These are phyloP conservation scores for Oligia fasciuncula DNA, from an alignment of 2,888 invertebrate genomes.

Conservation along the genomic window DNA sequence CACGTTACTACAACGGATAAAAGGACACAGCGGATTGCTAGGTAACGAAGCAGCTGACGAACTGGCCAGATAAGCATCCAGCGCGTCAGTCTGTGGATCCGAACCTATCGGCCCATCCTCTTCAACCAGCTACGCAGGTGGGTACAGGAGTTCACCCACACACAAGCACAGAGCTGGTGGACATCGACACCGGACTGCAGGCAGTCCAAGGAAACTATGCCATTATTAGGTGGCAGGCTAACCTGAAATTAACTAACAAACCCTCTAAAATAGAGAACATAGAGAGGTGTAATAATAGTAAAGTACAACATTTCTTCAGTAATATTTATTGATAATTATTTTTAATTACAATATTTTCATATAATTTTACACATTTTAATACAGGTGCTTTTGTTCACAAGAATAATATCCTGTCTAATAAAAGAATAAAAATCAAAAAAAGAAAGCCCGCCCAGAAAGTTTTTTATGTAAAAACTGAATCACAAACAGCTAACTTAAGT, in stretches of 20 bases:
- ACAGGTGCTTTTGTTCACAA: neutral
- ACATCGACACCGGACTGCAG: neutral
- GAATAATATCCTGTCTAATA: no score
- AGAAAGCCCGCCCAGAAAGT: neutral
- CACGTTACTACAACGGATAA: neutral
- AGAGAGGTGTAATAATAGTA: neutral
- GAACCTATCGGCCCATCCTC: neutral
- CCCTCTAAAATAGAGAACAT: neutral
- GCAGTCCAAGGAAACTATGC: neutral
- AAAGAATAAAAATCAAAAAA: neutral
- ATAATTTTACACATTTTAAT: neutral
- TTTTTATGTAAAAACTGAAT: conserved; percentile 3
- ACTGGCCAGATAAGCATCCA: neutral
- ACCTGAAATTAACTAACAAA: neutral
- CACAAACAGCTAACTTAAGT: conserved; percentile 2
- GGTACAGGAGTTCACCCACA: neutral
- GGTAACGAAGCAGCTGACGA: neutral
- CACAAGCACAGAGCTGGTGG: neutral
- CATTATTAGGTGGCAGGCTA: neutral
- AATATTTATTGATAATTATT: neutral
- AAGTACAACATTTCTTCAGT: neutral
- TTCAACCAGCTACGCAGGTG: neutral
- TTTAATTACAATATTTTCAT: neutral
- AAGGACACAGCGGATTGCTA: neutral
- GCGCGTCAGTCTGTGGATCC: neutral